phyloP scores from a whole-genome alignment of 1,140 invertebrate genomes.

The Coboldia fuscipes region DNA sequence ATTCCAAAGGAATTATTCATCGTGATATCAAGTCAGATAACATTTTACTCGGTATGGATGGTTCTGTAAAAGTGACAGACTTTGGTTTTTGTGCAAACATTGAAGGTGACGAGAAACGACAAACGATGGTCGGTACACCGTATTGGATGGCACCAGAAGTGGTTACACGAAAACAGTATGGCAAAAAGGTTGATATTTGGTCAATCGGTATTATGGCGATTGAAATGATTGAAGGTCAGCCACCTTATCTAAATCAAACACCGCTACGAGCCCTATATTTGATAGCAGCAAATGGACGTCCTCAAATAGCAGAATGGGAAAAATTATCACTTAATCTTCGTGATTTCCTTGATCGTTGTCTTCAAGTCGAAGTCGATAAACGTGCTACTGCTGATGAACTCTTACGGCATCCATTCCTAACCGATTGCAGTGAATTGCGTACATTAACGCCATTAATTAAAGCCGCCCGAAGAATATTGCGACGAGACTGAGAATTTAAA shows the following conservation, averaged over 20 bases:
- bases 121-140: conserved; percentile 88
- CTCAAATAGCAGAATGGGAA: conserved; percentile 68
- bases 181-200: conserved; percentile 91
- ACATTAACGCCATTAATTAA: conserved; percentile 77
- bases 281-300: conserved; percentile 88
- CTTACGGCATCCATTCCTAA: conserved; percentile 72
- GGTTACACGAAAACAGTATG: conserved; percentile 61
- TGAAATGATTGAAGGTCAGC: conserved; percentile 97
- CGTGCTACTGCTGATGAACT: conserved; percentile 68
- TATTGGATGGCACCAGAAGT: conserved; percentile 84
- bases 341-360: conserved; percentile 75
- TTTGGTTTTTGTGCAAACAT: conserved; percentile 94
- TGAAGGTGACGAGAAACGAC: conserved; percentile 77
- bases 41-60: conserved; percentile 89
- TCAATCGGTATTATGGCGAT: conserved; percentile 86
- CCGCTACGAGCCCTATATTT: conserved; percentile 85
- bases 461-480: conserved; percentile 38
- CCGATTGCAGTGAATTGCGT: conserved; percentile 60
- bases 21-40: conserved; percentile 95
- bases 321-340: conserved; percentile 51
- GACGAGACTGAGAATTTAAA: conserved; percentile 14
- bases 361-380: conserved; percentile 80
- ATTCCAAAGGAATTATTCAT: conserved; percentile 77
- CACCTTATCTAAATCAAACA: conserved; percentile 87
- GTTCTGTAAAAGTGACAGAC: conserved; percentile 90